phyloP scores from a whole-genome alignment of 2,797 vertebrate genomes.

The Pyrocephalus nanus region DNA sequence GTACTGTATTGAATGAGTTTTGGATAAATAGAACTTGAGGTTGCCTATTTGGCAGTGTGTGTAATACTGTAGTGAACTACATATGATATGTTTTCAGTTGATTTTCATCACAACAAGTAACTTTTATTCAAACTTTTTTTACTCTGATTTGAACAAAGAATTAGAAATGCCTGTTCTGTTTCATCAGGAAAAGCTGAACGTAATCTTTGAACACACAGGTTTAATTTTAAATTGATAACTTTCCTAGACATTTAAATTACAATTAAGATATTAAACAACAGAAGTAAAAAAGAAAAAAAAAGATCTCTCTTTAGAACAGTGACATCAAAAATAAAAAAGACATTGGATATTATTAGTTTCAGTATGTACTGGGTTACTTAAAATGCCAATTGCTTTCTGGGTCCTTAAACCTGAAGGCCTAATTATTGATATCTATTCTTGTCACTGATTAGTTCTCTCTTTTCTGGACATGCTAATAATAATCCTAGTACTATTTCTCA shows the following conservation, averaged over 20 bases:
- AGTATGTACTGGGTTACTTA: background rate
- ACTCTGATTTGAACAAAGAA: background rate
- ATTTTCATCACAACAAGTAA: background rate
- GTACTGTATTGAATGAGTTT: background rate
- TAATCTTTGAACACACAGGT: background rate
- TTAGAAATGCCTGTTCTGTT: background rate
- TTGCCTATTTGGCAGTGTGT: background rate
- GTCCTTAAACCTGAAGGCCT: background rate
- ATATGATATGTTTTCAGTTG: background rate
- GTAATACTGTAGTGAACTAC: background rate
- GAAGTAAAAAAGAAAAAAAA: background rate
- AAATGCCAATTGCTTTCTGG: slow-evolving; percentile 3
- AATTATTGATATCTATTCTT: background rate
- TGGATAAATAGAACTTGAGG: background rate
- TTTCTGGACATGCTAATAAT: background rate
- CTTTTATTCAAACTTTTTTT: background rate
- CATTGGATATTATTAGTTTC: background rate
- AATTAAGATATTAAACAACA: background rate
- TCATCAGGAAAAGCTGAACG: background rate
- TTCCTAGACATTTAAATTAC: background rate
- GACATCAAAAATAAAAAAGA: background rate
- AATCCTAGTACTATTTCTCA: background rate
- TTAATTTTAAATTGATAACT: background rate
- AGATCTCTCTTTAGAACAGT: background rate
- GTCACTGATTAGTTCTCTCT: background rate